These are phyloP conservation scores for Cyclophora albipunctata DNA, from an alignment of 2,888 invertebrate genomes.

Conservation along the genomic window DNA sequence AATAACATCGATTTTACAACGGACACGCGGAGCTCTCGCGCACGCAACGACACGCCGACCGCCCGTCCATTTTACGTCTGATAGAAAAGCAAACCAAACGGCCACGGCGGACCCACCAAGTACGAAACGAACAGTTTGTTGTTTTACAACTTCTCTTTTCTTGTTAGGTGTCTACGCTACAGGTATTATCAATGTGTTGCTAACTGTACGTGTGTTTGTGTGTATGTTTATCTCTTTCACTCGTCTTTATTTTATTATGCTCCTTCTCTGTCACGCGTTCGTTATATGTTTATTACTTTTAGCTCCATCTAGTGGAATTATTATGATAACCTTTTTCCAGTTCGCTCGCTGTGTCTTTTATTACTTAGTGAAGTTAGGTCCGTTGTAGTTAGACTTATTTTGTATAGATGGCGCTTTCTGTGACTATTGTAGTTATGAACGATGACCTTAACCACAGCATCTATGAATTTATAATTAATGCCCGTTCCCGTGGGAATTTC, in stretches of 20 bases:
- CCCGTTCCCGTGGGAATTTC: too few relatives aligned
- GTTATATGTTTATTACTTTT: constrained; percentile 26
- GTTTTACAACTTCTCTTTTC: constrained; percentile 75
- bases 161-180: constrained; percentile 57
- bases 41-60: constrained; percentile 61
- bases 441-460: too few relatives aligned
- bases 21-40: constrained; percentile 68
- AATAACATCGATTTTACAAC: constrained; percentile 68
- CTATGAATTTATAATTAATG: too few relatives aligned
- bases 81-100: constrained; percentile 71
- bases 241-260: constrained; percentile 9
- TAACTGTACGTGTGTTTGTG: constrained; percentile 33
- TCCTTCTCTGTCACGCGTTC: constrained; percentile 39
- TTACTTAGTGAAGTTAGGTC: not conserved
- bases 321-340: constrained; percentile 7
- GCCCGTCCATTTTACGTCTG: constrained; percentile 75
- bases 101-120: constrained; percentile 3
- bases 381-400: not conserved
- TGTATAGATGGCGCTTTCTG: constrained; percentile 15
- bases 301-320: constrained; percentile 39
- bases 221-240: constrained; percentile 31
- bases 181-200: constrained; percentile 39
- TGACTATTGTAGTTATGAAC: not conserved
- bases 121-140: constrained; percentile 56
- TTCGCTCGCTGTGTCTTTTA: not conserved